Base-by-base conservation (phyloP, 2,113 vertebrate species). In the Tachuris rubrigastra region DNA sequence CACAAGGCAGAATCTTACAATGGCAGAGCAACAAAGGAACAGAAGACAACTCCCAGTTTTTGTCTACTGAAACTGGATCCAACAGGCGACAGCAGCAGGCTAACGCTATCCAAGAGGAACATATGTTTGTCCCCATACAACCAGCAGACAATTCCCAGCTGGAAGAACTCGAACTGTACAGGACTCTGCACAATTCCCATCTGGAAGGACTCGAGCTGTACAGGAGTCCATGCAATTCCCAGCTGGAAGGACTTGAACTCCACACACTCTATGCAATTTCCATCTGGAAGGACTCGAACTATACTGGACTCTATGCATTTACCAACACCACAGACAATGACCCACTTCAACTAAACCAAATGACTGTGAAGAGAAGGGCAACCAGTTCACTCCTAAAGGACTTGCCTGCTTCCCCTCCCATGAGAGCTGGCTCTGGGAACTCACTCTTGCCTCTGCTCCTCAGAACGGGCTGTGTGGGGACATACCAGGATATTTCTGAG, bases 291-390 rank as follows among this genome's bases (percentile, higher is more conserved):
- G 66, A 68, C 58, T 58, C 3, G 0, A 79, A 39, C 27, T 7
- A 10, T 12, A 5, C 83, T 73, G 79, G 62, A 73, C 71, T 78
- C 83, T 14, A 22, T 0, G 20, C 59, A 33, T 56, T 90, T 73
- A 86, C 73, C 74, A 83, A 63, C 69, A 87, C 30, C 82, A 58
- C 68, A 95, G 60, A 76, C 65, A 94, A 81, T 7, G 42, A 86
- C 46, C 49, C 53, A 31, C 50, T 82, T 77, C 22, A 93, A 35
- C 28, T 58, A 53, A 52, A 85, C 56, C 42, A 94, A 94, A 75
- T 12, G 60, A 25, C 37, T 8, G 4, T 22, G 68, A 74, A 53
- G 76, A 14, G 46, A 68, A 86, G 72, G 87, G 62, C 78, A 92
- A 78, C 5, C 85, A 50, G 37, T 42, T 58, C 60, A 6, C 28